Evolutionary conservation across 37 sponge, comb jelly and placozoan species (phyloP), one percentile per base, ranked within the genome.

Genomic region (Hormiphora californensis): DNA sequence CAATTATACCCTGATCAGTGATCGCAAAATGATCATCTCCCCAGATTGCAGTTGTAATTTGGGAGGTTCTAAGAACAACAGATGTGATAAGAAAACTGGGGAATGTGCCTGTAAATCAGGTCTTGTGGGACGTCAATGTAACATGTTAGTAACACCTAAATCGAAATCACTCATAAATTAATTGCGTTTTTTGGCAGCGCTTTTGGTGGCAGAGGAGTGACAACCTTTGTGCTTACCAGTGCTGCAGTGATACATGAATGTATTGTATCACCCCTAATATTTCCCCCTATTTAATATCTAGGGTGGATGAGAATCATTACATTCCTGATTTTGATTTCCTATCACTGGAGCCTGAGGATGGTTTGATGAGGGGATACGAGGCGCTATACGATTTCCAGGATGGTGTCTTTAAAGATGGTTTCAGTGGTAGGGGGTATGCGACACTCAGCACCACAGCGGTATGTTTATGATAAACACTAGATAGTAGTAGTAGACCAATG

Each of bases 71-170:
- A 0, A 54, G 8, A 61, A 39, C 22, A 46, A 32, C 46, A 38
- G 23, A 19, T 89, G 90, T 37, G 69, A 91, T 40, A 34, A 54
- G 0, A 39, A 38, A 30, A 68, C 55, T 41, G 93, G 91, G 1
- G 85, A 85, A 55, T 93, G 93, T 55, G 25, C 15, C 68, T 93
- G 94, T 87, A 78, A 89, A 54, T 69, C 91, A 12, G 89, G 89
- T 27, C 90, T 89, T 0, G 88, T 49, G 0, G 89, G 90, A 0
- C 31, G 81, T 11, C 32, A 9, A 17, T 90, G 91, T 54, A 38
- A 65, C 37, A 8, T 36, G 67, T 65, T 8, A 65, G 67, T 65
- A 36, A 32, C n/a, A n/a, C n/a, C n/a, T n/a, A n/a, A n/a, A n/a
- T n/a, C n/a, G n/a, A n/a, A n/a, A n/a, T n/a, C n/a, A n/a, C n/a